Conservation (phyloP, 1,140 invertebrate genomes). For the Watersipora subatra region DNA sequence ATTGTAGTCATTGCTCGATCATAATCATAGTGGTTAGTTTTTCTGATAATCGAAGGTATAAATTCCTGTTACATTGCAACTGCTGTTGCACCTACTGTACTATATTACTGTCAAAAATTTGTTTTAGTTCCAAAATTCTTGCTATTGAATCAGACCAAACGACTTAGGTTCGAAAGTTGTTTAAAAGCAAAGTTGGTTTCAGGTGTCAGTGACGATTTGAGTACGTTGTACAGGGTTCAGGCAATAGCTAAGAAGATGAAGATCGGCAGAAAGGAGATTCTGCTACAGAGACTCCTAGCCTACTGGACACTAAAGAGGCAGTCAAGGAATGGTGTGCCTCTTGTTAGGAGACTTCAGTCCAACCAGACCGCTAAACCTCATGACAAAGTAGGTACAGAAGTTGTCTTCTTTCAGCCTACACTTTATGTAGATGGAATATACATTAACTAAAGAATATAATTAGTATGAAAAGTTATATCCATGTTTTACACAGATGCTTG, state of each 20-base stretch:
- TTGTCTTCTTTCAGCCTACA: neutral
- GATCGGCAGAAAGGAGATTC: constrained; percentile 60
- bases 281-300: constrained; percentile 61
- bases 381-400: constrained; percentile 24
- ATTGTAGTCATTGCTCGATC: too few relatives aligned
- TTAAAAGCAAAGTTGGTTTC: too few relatives aligned
- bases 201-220: too few relatives aligned
- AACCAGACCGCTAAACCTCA: constrained; percentile 34
- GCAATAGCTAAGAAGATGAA: constrained; percentile 62
- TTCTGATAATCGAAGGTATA: too few relatives aligned
- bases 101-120: too few relatives aligned
- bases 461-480: neutral
- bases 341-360: constrained; percentile 56
- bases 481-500: too few relatives aligned
- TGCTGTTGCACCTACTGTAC: too few relatives aligned
- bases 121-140: too few relatives aligned
- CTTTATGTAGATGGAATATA: neutral
- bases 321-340: constrained; percentile 83
- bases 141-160: too few relatives aligned
- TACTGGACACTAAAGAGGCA: constrained; percentile 90
- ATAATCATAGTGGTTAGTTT: too few relatives aligned
- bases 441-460: neutral
- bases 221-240: constrained; percentile 37
- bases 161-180: too few relatives aligned
- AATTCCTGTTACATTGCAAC: too few relatives aligned